Evolutionary conservation across 1,140 invertebrate species (phyloP).

Genomic region (Nylanderia fulva): DNA sequence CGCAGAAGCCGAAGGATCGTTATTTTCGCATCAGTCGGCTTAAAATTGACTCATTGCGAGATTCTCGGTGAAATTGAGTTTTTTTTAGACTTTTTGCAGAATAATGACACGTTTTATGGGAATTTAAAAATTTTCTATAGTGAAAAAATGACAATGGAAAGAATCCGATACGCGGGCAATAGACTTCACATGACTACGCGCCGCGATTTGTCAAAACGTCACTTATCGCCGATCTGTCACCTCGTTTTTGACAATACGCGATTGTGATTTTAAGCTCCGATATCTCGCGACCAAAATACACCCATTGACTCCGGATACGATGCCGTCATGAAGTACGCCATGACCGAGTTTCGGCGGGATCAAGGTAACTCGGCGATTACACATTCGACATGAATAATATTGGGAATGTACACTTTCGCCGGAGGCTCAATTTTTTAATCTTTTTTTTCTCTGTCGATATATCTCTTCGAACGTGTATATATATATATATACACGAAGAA

Average conservation of each 20-base stretch:
- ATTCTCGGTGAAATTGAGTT: background rate
- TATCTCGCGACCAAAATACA: background rate
- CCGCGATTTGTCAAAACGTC: background rate
- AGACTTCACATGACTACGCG: background rate
- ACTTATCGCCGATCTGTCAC: background rate
- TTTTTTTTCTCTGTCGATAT: background rate
- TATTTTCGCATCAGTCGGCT: slow-evolving; percentile 53
- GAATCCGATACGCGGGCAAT: background rate
- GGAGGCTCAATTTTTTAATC: slow-evolving; percentile 21
- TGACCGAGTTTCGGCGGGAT: background rate
- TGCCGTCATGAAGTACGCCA: background rate
- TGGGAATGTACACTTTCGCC: background rate
- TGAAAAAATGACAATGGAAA: background rate
- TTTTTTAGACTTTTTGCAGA: background rate
- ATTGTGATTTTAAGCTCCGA: background rate
- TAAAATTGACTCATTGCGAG: slow-evolving; percentile 32
- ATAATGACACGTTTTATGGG: slow-evolving; percentile 2
- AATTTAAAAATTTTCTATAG: background rate
- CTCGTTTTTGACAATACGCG: background rate
- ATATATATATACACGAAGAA: too few relatives aligned
- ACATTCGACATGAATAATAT: background rate
- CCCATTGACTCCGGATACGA: background rate
- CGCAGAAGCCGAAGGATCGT: slow-evolving; percentile 22
- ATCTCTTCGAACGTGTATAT: slow-evolving; percentile 1
- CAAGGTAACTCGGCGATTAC: background rate